phyloP scores from a whole-genome alignment of 2,888 invertebrate species.

The Andrena bicolor region DNA sequence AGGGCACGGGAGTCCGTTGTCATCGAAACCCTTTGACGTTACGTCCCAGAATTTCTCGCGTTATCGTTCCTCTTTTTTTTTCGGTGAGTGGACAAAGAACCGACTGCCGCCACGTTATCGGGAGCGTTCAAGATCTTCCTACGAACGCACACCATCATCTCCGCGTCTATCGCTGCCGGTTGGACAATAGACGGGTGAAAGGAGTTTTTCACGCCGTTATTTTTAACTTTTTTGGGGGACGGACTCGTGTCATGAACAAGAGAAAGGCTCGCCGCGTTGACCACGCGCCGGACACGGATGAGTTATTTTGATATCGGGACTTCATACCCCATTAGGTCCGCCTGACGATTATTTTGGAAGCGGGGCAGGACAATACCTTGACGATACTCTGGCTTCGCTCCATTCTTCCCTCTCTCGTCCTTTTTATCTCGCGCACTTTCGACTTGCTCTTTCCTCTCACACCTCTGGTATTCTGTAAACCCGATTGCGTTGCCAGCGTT shows the following conservation, averaged over 20 bases:
- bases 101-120: constrained; percentile 33
- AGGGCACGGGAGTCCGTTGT: neutral
- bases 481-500: neutral
- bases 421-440: neutral
- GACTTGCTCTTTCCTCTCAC: constrained; percentile 1
- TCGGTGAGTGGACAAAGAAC: constrained; percentile 25
- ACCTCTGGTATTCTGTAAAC: neutral
- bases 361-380: constrained; percentile 81
- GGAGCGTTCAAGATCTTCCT: constrained; percentile 61
- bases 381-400: constrained; percentile 77
- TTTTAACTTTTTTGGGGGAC: constrained; percentile 65
- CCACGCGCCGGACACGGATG: constrained; percentile 75
- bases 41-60: constrained; percentile 3
- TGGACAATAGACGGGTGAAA: constrained; percentile 70
- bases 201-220: constrained; percentile 69
- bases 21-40: constrained; percentile 4
- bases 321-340: constrained; percentile 83
- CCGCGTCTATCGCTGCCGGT: constrained; percentile 58
- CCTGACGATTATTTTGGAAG: constrained; percentile 81
- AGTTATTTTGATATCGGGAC: constrained; percentile 83
- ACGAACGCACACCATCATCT: constrained; percentile 18
- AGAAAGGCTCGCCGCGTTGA: constrained; percentile 64
- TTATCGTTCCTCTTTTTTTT: neutral
- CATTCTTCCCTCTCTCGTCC: constrained; percentile 38
- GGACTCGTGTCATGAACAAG: constrained; percentile 38